Percentiles rank a stretch among this genome's conserved stretches.
Evolutionary conservation across 2,113 vertebrate species (phyloP).

Genomic region (Serinus canaria): DNA sequence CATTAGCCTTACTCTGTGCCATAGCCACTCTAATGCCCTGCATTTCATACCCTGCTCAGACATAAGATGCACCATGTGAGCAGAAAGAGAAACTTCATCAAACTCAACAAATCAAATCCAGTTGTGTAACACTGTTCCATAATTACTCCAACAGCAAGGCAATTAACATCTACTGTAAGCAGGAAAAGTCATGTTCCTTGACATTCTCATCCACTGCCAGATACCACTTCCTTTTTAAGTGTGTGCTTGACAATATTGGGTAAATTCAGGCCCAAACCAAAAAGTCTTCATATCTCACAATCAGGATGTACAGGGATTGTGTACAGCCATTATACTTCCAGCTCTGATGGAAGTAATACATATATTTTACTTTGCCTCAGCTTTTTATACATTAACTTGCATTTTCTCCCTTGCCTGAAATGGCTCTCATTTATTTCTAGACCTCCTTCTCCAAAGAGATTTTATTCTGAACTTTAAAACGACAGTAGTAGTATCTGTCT

Average conservation of each 20-base stretch:
- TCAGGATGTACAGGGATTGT: not conserved
- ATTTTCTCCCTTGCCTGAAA: not conserved
- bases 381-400: not conserved
- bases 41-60: not conserved
- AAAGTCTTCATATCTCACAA: not conserved
- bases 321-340: not conserved
- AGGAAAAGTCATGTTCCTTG: not conserved
- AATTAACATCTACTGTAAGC: not conserved
- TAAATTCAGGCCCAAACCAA: not conserved
- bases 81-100: not conserved
- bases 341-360: not conserved
- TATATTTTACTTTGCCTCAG: not conserved
- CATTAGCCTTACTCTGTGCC: not conserved
- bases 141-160: not conserved
- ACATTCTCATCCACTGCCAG: not conserved
- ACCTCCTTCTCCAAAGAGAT: not conserved
- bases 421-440: conserved; percentile 28
- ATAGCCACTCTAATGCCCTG: not conserved
- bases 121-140: not conserved
- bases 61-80: not conserved
- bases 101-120: not conserved
- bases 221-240: not conserved
- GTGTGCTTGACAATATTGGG: not conserved
- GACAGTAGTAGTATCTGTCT: not conserved
- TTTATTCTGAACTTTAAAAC: conserved; percentile 39